Evolutionary conservation across 2,113 vertebrate species (phyloP).

Genomic region (Notechis scutatus): DNA sequence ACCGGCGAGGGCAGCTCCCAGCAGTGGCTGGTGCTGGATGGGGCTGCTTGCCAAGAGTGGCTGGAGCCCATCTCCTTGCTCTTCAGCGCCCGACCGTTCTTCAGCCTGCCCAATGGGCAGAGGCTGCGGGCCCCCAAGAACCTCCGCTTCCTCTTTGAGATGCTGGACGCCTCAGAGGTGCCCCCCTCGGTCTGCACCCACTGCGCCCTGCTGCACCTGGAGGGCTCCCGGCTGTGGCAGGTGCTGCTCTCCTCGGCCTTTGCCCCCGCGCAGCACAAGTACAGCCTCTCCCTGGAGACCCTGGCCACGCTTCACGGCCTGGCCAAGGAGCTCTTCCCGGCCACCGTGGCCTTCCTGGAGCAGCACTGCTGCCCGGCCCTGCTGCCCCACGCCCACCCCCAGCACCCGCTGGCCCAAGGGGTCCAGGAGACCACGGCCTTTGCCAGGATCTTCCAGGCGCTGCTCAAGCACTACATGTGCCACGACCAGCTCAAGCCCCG

Average conservation of each 20-base stretch:
- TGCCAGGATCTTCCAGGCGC: constrained; percentile 69
- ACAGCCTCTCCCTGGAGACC: constrained; percentile 59
- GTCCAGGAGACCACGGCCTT: constrained; percentile 75
- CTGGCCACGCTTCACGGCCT: constrained; percentile 67
- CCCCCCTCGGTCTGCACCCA: constrained; percentile 70
- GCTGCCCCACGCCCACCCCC: constrained; percentile 45
- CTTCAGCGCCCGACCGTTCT: constrained; percentile 50
- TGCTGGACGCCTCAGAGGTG: constrained; percentile 66
- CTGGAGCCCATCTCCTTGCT: constrained; percentile 74
- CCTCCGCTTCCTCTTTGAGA: constrained; percentile 75
- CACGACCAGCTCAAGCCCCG: constrained; percentile 22
- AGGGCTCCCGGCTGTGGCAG: constrained; percentile 73
- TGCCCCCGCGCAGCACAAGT: constrained; percentile 57
- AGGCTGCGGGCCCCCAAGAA: constrained; percentile 54
- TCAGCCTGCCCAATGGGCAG: constrained; percentile 74
- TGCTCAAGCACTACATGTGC: constrained; percentile 65
- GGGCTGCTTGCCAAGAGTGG: constrained; percentile 71
- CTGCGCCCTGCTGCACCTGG: constrained; percentile 73
- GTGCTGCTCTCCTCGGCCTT: constrained; percentile 70
- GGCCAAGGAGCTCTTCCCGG: constrained; percentile 72
- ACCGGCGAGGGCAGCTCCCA: not conserved
- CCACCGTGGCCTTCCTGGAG: constrained; percentile 63
- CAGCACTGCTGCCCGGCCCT: constrained; percentile 56
- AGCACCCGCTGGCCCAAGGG: constrained; percentile 48
- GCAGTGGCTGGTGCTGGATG: constrained; percentile 83